Evolutionary conservation across 1,140 invertebrate genomes (phyloP).

Genomic region (Ptiloglossa arizonensis): DNA sequence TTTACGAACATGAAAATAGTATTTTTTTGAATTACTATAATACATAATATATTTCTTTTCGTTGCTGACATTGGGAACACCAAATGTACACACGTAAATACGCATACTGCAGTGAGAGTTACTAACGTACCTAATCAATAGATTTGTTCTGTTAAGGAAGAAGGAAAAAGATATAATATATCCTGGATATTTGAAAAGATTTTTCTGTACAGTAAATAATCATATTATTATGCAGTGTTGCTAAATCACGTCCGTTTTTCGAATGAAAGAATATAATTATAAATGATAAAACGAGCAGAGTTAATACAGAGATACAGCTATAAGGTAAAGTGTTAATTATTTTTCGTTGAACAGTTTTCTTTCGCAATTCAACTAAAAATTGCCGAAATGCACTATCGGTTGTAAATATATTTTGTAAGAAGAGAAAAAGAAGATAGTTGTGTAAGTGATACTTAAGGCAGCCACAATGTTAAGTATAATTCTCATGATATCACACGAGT

Average conservation of each 20-base stretch:
- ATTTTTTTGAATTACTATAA: constrained; percentile 3
- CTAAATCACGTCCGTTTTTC: constrained; percentile 32
- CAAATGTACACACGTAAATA: background rate
- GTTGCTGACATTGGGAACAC: constrained; percentile 28
- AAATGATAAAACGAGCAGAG: constrained; percentile 1
- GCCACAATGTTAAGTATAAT: constrained; percentile 43
- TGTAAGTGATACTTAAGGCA: constrained; percentile 32
- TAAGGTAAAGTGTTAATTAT: constrained; percentile 24
- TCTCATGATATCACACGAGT: constrained; percentile 36
- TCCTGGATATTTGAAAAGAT: constrained; percentile 13
- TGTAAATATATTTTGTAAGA: constrained; percentile 58
- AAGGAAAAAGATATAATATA: background rate
- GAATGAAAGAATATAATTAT: constrained; percentile 2
- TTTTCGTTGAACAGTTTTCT: constrained; percentile 33
- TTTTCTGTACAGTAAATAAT: constrained; percentile 16
- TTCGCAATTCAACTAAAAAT: constrained; percentile 23
- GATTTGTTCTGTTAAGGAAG: constrained; percentile 3
- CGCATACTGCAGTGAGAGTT: constrained; percentile 7
- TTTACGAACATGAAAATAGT: background rate
- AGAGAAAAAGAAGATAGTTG: constrained; percentile 13
- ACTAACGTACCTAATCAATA: constrained; percentile 36
- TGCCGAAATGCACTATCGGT: constrained; percentile 14
- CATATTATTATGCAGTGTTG: constrained; percentile 17
- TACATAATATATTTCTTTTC: constrained; percentile 2
- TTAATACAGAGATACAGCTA: background rate